Base-by-base conservation (phyloP, 2,797 vertebrate species). In the Hylomyscus alleni region DNA sequence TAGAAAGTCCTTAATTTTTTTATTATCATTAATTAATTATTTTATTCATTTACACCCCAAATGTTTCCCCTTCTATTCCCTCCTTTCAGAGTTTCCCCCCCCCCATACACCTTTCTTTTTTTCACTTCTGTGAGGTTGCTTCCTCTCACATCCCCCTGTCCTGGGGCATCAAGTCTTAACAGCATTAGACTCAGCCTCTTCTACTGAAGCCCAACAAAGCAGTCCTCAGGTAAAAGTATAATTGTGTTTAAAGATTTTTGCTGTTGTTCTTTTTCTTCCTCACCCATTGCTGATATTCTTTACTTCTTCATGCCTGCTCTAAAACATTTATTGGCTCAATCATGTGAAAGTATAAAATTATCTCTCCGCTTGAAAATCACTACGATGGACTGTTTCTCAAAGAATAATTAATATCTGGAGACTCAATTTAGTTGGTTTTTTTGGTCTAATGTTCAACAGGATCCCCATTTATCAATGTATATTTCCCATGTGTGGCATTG, bases 211-310 rank as follows among this genome's bases (percentile, higher is more conserved):
- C 7, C 0, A 7, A n/a, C 67, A 69, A 69, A 15, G 67, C 17
- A 72, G n/a, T 37, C 34, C 96, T 98, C 97, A 98, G 96, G 97
- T 98, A 98, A 97, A 98, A 97, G 98, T 97, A 97, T 93, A 97
- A 97, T 97, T 97, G 89, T 97, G 85, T 73, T 94, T 4, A 83
- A 92, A 98, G 97, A 83, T 81, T 97, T 65, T 93, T 94, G 94
- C 56, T 69, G 47, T 90, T 94, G 34, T 72, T 26, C 2, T 80
- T 60, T 52, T 69, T 69, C 37, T 92, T 95, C 15, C 4, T 56
- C 89, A 15, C 31, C 34, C 69, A 93, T 91, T 95, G 93, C 52
- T 89, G 90, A 92, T 84, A 96, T 76, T 92, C 78, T 60, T 96
- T 93, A 69, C 52, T 95, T 69, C 52, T 95, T 69, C 10, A 52